Base-by-base conservation (phyloP, 2,888 invertebrate species). In the Embidobia sp. region DNA sequence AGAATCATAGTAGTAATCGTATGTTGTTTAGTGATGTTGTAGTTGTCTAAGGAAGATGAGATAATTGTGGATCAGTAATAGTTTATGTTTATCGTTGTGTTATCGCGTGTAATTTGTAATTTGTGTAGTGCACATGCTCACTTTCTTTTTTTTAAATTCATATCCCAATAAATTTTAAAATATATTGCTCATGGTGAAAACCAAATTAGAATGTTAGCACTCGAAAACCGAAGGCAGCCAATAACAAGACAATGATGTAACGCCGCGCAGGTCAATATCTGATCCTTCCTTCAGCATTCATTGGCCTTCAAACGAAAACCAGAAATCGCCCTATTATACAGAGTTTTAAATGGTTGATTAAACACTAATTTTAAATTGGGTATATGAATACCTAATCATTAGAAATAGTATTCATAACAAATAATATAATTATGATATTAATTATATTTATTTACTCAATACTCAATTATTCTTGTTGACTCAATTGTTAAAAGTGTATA, bases 231-330 rank as follows among this genome's bases (percentile, higher is more conserved):
- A 73, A 66, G 51, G 49, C 57, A 59, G 49, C 57, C 51, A 59
- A 57, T 73, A 73, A 59, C 64, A 31, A 73, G 64, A 66, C 73
- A 64, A 57, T 64, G 73, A 73, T 73, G 73, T 64, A 73, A 73
- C 64, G 64, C 73, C 55, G 44, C 42, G 64, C 73, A 66, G 73
- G 73, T 73, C 73, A 73, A 64, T 73, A 73, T 66, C 64, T 73
- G 73, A 73, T 73, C 73, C 73, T 66, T 73, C 57, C 49, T 33
- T 73, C 44, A 64, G 73, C 51, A 73, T 48, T 73, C 64, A 73
- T 59, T 49, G 66, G 57, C 66, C 51, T 73, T 66, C 51, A 31
- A 73, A 59, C 44, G 59, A 59, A 51, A 59, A 59, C 57, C 73
- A 72, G 72, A 63, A 72, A 72, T 63, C 55, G 63, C 53, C 48